phyloP scores from a whole-genome alignment of 2,888 invertebrate species.

The Matsumyia berberina region DNA sequence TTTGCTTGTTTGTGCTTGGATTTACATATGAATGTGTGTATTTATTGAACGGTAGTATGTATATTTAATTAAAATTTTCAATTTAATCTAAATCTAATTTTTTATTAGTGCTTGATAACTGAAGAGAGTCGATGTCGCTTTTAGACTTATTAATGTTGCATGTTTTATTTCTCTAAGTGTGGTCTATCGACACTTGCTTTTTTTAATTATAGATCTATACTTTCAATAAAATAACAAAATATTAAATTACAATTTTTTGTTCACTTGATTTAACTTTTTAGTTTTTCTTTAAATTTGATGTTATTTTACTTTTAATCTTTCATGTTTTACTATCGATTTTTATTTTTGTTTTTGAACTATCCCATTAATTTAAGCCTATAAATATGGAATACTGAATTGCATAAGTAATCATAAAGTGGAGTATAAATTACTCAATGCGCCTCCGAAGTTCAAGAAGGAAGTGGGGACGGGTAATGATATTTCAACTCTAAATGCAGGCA shows the following conservation, averaged over 20 bases:
- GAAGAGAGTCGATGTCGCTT: neutral
- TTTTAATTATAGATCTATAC: no score
- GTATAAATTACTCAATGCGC: no score
- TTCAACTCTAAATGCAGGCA: no score
- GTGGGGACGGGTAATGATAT: no score
- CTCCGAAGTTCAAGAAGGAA: no score
- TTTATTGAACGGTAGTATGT: constrained; percentile 17
- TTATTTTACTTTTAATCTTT: neutral
- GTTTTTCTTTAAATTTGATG: neutral
- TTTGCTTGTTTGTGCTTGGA: constrained; percentile 68
- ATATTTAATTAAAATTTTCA: constrained; percentile 2
- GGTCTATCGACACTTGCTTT: constrained; percentile 2
- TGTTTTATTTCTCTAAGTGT: constrained; percentile 2
- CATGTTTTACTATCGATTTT: neutral
- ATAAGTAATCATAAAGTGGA: no score
- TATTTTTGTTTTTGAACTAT: constrained; percentile 1
- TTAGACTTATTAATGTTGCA: constrained; percentile 11
- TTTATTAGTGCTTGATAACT: no score
- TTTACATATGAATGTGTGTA: constrained; percentile 39
- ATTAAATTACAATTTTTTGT: no score
- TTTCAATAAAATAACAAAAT: no score
- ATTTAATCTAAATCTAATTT: no score
- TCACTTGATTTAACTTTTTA: constrained; percentile 2
- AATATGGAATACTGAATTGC: neutral
- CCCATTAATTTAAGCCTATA: neutral